These are phyloP conservation scores for Sebastes ruberrimus DNA, from an alignment of 2,797 vertebrate genomes.

Conservation along the genomic window DNA sequence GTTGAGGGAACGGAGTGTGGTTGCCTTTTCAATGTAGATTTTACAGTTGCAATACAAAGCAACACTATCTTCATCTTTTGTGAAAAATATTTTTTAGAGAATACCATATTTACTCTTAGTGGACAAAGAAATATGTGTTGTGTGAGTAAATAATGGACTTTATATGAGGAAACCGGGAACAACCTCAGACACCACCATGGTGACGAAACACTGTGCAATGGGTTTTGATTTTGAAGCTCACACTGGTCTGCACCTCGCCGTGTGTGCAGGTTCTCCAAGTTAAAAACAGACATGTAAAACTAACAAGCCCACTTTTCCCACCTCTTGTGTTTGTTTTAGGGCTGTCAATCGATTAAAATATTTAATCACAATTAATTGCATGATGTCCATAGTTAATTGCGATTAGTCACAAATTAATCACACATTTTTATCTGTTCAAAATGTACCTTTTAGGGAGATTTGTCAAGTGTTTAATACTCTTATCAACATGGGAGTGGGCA, in stretches of 20 bases:
- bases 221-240: background rate
- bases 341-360: too few species aligned
- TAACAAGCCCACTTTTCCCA: background rate
- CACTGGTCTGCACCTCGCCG: background rate
- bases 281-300: background rate
- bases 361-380: accelerated
- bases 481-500: too few species aligned
- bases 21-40: background rate
- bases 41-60: background rate
- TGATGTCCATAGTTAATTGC: too few species aligned
- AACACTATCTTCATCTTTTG: background rate
- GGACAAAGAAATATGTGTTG: background rate
- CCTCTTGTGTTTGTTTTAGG: too few species aligned
- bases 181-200: background rate
- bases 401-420: accelerated
- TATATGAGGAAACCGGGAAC: background rate
- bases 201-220: background rate
- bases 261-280: background rate
- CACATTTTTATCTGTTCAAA: too few species aligned
- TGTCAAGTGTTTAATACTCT: too few species aligned
- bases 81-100: accelerated
- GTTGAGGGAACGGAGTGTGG: background rate
- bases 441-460: too few species aligned
- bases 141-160: background rate
- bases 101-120: background rate